Evolutionary conservation across 1,140 invertebrate genomes (phyloP).

Genomic region (Pseudachorutes palmiensis): DNA sequence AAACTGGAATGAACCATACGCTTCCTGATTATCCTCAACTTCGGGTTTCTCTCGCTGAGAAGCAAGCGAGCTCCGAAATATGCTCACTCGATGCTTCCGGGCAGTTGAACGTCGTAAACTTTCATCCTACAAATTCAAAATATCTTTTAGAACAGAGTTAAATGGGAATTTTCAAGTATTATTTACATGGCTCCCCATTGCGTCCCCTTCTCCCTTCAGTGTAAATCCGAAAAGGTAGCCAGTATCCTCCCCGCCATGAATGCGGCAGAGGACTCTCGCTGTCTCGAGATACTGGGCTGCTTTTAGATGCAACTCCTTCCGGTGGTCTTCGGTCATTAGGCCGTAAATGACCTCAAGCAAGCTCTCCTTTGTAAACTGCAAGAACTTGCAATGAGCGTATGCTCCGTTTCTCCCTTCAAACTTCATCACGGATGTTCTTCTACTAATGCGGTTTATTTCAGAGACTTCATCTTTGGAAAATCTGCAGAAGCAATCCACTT

Average conservation of each 20-base stretch:
- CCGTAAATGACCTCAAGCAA: constrained; percentile 34
- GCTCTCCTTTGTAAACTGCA: constrained; percentile 31
- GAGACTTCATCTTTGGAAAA: background rate
- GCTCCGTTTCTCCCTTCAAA: no score
- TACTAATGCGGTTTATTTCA: no score
- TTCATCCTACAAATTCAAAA: no score
- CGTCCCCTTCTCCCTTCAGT: constrained; percentile 5
- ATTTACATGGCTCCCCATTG: background rate
- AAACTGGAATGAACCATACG: no score
- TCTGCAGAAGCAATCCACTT: constrained; percentile 13
- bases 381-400: constrained; percentile 24
- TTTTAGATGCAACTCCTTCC: constrained; percentile 31
- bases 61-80: no score
- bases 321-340: constrained; percentile 31
- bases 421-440: no score
- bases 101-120: no score
- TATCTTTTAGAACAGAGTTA: no score
- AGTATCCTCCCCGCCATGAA: constrained; percentile 25
- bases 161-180: no score
- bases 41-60: no score
- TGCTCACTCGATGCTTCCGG: no score
- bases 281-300: constrained; percentile 31
- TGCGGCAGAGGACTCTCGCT: constrained; percentile 16
- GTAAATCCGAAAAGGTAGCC: constrained; percentile 28
- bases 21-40: no score